Evolutionary conservation across 2,113 vertebrate genomes (phyloP), one percentile per base, ranked within the genome.

Genomic region (Caloenas nicobarica): DNA sequence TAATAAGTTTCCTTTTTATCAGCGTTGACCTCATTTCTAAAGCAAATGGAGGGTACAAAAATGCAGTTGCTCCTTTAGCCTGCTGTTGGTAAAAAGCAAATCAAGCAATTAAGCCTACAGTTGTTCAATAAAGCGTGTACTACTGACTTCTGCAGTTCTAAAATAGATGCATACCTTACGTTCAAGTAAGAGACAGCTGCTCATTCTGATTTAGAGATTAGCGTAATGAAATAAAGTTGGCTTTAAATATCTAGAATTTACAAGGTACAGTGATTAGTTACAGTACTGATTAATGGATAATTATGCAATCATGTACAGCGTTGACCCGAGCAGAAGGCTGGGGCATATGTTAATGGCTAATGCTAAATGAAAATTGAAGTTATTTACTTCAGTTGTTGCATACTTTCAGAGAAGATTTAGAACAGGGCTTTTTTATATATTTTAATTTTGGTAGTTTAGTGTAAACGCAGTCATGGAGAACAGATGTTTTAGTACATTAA

Each of bases 161-260:
- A 98, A 98, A 97, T 95, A 97, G 97, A 97, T 97, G 94, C 97
- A 97, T 97, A 95, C 87, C 68, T 98, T 97, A 76, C 88, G 14
- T 97, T 97, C 96, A 98, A 92, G 77, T 88, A 94, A 92, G 88
- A 95, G 96, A 97, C 97, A 98, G 97, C 96, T 98, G 96, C 88
- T 97, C 94, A 77, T 97, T 98, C 96, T 97, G 97, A 97, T 97
- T 96, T 98, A 96, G 96, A 94, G 96, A 98, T 98, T 97, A 98
- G 78, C 1, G 26, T 98, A 98, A 98, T 98, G 97, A 98, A 98
- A 98, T 98, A 97, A 98, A 98, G 84, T 97, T 96, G 96, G 83
- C 92, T 97, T 82, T 97, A 97, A 97, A 95, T 97, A 97, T 65
- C 86, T 82, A 94, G 91, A 96, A 92, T 74, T 93, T 97, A 93